Conservation (phyloP, 2,113 vertebrate species). For the Varanus salvator region DNA sequence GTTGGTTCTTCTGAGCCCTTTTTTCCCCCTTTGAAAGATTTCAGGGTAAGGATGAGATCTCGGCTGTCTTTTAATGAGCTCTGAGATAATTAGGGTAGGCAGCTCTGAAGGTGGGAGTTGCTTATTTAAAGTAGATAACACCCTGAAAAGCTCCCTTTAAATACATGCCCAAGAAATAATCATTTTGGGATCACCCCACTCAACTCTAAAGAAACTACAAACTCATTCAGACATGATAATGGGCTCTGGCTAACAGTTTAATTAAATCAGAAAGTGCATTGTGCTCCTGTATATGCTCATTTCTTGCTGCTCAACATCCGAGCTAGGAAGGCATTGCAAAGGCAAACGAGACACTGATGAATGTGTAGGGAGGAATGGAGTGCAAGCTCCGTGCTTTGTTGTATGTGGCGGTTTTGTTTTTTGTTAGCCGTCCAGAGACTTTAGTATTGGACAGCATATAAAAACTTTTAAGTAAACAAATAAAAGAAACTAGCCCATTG, state of each 20-base stretch:
- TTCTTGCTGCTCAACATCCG: neutral
- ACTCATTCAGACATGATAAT: constrained; percentile 35
- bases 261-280: neutral
- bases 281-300: fast-evolving
- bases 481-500: too few relatives aligned
- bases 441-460: too few relatives aligned
- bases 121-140: constrained; percentile 54
- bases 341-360: fast-evolving
- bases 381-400: too few relatives aligned
- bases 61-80: constrained; percentile 46
- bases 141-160: constrained; percentile 55
- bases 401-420: too few relatives aligned
- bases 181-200: constrained; percentile 26
- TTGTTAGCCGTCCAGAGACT: too few relatives aligned
- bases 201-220: constrained; percentile 19
- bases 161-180: constrained; percentile 17
- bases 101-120: constrained; percentile 50
- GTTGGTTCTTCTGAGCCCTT: neutral
- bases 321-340: fast-evolving
- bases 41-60: neutral
- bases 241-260: constrained; percentile 34
- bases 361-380: fast-evolving
- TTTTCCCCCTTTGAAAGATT: neutral
- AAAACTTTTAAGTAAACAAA: too few relatives aligned
- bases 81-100: constrained; percentile 61